These are phyloP conservation scores for Poecilia velifera DNA, from an alignment of 2,797 vertebrate species.

Conservation along the genomic window DNA sequence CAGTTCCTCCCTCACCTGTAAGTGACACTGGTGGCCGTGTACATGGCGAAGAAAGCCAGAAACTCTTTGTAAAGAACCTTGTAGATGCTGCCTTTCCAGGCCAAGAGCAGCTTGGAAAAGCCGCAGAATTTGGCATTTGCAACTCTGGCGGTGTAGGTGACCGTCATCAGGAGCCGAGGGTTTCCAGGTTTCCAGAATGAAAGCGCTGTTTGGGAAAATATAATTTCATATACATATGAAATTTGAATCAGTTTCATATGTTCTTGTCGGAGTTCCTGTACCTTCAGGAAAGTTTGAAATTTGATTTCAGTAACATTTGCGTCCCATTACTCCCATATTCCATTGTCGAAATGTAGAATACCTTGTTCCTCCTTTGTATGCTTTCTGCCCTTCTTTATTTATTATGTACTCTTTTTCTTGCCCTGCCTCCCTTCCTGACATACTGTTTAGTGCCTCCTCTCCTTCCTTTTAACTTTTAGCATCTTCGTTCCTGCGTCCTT, in stretches of 20 bases:
- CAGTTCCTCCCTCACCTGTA: constrained; percentile 83
- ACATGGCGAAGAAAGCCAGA: constrained; percentile 89
- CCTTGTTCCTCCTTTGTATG: not conserved
- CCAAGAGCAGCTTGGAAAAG: constrained; percentile 90
- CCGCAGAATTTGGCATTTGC: constrained; percentile 92
- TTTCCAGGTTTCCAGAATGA: not conserved
- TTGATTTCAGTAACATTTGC: not conserved
- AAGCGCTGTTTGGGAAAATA: constrained; percentile 7
- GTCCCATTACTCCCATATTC: not conserved
- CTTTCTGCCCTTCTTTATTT: not conserved
- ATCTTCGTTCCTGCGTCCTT: not conserved
- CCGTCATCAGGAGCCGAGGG: constrained; percentile 82
- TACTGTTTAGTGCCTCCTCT: not conserved
- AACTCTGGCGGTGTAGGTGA: constrained; percentile 92
- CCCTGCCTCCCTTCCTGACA: not conserved
- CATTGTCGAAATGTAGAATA: not conserved
- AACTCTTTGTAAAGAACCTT: constrained; percentile 94
- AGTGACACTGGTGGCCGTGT: constrained; percentile 87
- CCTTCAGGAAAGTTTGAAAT: not conserved
- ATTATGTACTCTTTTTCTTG: not conserved
- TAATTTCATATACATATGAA: too few species aligned
- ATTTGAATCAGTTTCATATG: not conserved
- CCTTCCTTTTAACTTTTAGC: not conserved
- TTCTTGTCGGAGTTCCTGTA: not conserved
- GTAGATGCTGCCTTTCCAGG: constrained; percentile 96